phyloP scores from a whole-genome alignment of 2,113 vertebrate species.

The Corythoichthys intestinalis region DNA sequence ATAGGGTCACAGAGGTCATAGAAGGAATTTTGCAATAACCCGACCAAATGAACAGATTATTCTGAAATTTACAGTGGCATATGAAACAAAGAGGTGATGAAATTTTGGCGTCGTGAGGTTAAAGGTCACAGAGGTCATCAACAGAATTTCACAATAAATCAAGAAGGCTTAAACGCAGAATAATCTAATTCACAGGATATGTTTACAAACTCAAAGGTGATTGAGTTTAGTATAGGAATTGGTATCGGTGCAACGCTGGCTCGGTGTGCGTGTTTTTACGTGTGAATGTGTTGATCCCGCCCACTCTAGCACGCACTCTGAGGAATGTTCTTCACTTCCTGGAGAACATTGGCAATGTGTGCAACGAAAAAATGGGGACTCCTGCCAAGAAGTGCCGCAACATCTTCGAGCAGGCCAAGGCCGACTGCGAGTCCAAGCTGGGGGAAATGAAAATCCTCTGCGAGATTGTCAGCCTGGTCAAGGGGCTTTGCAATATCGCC shows the following conservation, averaged over 20 bases:
- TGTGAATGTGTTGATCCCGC: constrained; percentile 10
- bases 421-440: constrained; percentile 65
- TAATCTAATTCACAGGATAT: no score
- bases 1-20: no score
- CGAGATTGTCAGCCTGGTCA: constrained; percentile 62
- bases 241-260: no score
- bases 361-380: constrained; percentile 77
- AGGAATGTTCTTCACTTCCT: constrained; percentile 80
- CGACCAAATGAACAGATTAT: no score
- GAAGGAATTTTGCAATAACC: no score
- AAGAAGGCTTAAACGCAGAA: no score
- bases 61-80: no score
- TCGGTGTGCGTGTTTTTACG: not conserved
- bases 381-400: constrained; percentile 73
- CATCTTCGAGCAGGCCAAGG: constrained; percentile 67
- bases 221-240: not conserved
- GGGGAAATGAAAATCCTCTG: constrained; percentile 75
- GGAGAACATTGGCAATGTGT: constrained; percentile 65
- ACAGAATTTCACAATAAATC: no score
- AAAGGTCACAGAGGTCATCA: no score
- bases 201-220: no score
- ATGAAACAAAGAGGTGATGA: no score
- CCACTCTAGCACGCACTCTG: constrained; percentile 72
- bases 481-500: constrained; percentile 28
- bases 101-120: no score